Percentiles rank a stretch among this genome's conserved stretches.
Evolutionary conservation across 2,797 vertebrate species (phyloP).

Genomic region (Rhinoraja longicauda): DNA sequence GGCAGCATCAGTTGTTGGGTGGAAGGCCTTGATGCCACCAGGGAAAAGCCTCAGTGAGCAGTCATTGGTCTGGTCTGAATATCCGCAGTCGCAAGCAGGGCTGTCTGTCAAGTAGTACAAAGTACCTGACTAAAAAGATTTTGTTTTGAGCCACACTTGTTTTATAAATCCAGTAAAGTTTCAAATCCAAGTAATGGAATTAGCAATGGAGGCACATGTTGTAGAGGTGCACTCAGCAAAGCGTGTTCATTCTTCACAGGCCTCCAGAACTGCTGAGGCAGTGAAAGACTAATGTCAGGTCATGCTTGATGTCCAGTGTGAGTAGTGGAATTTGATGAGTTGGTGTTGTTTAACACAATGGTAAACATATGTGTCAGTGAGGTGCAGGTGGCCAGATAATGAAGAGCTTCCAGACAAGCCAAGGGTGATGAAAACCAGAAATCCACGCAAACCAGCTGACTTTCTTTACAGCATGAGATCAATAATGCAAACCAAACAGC

Average conservation of each 20-base stretch:
- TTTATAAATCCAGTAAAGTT: background rate
- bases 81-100: no score
- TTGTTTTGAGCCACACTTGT: background rate
- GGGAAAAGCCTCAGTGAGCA: no score
- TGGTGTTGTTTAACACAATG: background rate
- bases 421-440: slow-evolving; percentile 25
- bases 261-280: background rate
- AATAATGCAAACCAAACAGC: slow-evolving; percentile 9
- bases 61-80: no score
- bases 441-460: background rate
- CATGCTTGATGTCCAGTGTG: background rate
- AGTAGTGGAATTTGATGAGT: slow-evolving; percentile 22
- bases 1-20: no score
- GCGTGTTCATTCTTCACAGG: background rate
- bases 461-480: background rate
- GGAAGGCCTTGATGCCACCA: no score
- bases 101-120: no score
- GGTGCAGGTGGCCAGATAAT: slow-evolving; percentile 27
- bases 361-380: background rate
- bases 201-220: background rate
- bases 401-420: slow-evolving; percentile 1
- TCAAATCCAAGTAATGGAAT: background rate
- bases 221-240: background rate
- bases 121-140: background rate
- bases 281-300: slow-evolving; percentile 5